phyloP scores from a whole-genome alignment of 2,888 invertebrate species.

The Rhodophaea formosa region DNA sequence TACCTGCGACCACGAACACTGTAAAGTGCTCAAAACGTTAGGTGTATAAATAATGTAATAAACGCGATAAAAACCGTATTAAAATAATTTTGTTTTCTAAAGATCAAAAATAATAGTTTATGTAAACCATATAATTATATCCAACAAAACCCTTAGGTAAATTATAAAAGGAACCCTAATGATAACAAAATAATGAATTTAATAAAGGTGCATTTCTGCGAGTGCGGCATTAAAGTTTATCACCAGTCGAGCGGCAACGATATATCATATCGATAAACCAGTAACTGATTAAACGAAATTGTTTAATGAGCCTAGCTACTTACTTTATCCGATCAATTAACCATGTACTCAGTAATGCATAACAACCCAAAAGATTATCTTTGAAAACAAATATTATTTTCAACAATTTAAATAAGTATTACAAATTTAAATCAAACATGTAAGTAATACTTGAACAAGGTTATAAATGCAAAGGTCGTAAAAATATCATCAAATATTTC shows the following conservation, averaged over 20 bases:
- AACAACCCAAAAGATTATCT: neutral
- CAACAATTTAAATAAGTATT: neutral
- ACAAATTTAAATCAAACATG: too few species aligned
- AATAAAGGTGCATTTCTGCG: conserved; percentile 13
- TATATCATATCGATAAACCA: conserved; percentile 7
- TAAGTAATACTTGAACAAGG: neutral
- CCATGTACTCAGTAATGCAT: neutral
- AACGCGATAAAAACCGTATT: too few species aligned
- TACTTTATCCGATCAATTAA: neutral
- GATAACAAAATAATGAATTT: neutral
- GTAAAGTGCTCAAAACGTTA: too few species aligned
- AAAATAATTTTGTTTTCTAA: too few species aligned
- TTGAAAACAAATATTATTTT: neutral
- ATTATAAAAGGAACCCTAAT: neutral
- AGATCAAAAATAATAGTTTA: too few species aligned
- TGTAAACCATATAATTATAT: too few species aligned
- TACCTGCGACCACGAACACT: too few species aligned
- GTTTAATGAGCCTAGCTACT: neutral
- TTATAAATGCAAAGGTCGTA: conserved; percentile 7
- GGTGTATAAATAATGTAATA: too few species aligned
- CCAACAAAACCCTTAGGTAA: too few species aligned
- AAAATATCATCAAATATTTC: conserved; percentile 14
- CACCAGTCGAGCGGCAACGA: neutral
- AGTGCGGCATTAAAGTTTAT: conserved; percentile 8
- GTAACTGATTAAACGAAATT: neutral